Percentiles rank a stretch among this genome's conserved stretches.
These are phyloP conservation scores for Cydia fagiglandana DNA, from an alignment of 1,140 invertebrate species.

Conservation along the genomic window DNA sequence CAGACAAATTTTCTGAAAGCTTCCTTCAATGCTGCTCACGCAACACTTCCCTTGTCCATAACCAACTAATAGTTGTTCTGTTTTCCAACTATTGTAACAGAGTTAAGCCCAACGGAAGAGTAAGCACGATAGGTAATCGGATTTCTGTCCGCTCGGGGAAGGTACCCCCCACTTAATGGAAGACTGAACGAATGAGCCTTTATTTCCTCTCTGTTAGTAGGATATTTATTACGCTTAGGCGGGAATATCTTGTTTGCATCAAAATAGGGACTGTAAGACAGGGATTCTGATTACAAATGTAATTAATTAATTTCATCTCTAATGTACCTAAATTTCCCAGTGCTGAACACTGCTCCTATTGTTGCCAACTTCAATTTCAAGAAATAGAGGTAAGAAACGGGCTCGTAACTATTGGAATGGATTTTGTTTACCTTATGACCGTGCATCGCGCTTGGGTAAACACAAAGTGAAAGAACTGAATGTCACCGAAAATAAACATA, in stretches of 20 bases:
- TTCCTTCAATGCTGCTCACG: not conserved
- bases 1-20: not conserved
- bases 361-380: no score
- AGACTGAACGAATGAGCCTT: slow-evolving; percentile 58
- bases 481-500: not conserved
- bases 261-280: not conserved
- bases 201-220: slow-evolving; percentile 53
- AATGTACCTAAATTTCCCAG: no score
- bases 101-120: slow-evolving; percentile 46
- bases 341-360: no score
- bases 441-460: no score
- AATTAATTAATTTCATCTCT: no score
- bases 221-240: slow-evolving; percentile 51
- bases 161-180: slow-evolving; percentile 61
- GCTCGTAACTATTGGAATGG: no score
- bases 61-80: slow-evolving; percentile 31
- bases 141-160: slow-evolving; percentile 59
- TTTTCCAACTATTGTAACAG: slow-evolving; percentile 31
- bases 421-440: no score
- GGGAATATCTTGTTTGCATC: slow-evolving; percentile 3
- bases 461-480: no score
- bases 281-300: no score
- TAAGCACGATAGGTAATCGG: slow-evolving; percentile 59
- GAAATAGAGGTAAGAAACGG: no score
- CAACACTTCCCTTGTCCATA: not conserved